Evolutionary conservation across 2,888 invertebrate species (phyloP), one percentile per base, ranked within the genome.

Genomic region (Sturmia bella): DNA sequence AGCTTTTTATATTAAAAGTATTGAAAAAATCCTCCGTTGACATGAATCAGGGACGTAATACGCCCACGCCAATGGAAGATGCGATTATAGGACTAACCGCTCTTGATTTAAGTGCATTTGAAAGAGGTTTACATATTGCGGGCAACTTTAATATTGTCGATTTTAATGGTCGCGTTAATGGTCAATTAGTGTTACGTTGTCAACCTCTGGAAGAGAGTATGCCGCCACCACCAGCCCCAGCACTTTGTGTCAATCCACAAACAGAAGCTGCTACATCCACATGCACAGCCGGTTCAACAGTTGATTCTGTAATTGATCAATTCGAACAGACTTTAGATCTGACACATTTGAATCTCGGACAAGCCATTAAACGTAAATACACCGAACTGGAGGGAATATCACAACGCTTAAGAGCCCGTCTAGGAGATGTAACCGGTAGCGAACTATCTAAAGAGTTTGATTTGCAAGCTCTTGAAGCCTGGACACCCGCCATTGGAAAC

Each of bases 71-170:
- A 37, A 91, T 92, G 76, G 92, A 92, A 75, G 94, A 94, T 87
- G 90, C 92, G 7, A 92, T 94, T 0, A 90, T 94, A 68, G 94
- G 94, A 4, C 93, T 93, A 87, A 92, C 93, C 12, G 92, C 93
- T 5, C 88, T 94, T 24, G 93, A 94, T 89, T 88, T 94, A 48
- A 92, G 92, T 3, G 91, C 92, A 19, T 88, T 94, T 27, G 85
- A 91, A 19, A 92, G 92, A 4, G 91, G 93, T 83, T 91, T 92
- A 11, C 91, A 91, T 39, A 91, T 94, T 61, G 92, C 92, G 59
- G 94, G 93, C n/a, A 93, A 93, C 92, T 94, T 93, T 86, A 93
- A 93, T 86, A 93, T 94, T 57, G 91, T 93, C n/a, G 93, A 94
- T 85, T 93, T 93, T 84, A 91, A 88, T 85, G 92, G 92, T 6